Evolutionary conservation across 2,888 invertebrate genomes (phyloP).

Genomic region (Andrena praecox): DNA sequence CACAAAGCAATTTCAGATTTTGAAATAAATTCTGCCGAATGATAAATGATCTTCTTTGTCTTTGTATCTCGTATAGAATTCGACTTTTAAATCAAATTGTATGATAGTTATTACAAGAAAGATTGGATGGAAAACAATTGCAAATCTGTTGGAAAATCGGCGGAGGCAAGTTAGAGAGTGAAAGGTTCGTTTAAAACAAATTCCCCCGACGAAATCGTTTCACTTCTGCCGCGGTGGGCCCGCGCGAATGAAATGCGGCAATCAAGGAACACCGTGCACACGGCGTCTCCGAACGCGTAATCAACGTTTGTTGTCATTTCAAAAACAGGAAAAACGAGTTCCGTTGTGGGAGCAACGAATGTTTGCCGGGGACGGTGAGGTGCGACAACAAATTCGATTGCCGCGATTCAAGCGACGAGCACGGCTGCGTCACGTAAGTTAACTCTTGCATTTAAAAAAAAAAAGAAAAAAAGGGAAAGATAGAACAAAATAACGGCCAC

Average conservation of each 20-base stretch:
- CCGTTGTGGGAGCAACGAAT: conserved; percentile 64
- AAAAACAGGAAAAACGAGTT: conserved; percentile 61
- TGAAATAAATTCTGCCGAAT: too few relatives aligned
- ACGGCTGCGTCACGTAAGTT: conserved; percentile 50
- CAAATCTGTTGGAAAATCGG: background rate
- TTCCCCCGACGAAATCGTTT: conserved; percentile 4
- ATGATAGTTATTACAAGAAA: background rate
- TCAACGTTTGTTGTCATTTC: conserved; percentile 56
- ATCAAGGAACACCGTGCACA: conserved; percentile 19
- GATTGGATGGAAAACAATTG: background rate
- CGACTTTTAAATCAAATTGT: too few relatives aligned
- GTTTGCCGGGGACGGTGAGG: conserved; percentile 56
- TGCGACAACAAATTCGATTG: conserved; percentile 66
- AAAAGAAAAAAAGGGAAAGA: background rate
- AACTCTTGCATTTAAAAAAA: conserved; percentile 2
- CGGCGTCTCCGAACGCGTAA: conserved; percentile 47
- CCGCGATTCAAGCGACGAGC: conserved; percentile 65
- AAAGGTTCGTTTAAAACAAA: conserved; percentile 26
- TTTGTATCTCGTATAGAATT: too few relatives aligned
- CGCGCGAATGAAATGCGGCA: conserved; percentile 16
- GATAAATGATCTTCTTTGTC: too few relatives aligned
- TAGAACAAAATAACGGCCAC: background rate
- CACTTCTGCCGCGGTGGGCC: background rate
- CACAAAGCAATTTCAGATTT: background rate
- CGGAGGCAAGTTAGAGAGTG: background rate